Base-by-base conservation (phyloP, 1,140 invertebrate genomes). In the Thrips palmi region DNA sequence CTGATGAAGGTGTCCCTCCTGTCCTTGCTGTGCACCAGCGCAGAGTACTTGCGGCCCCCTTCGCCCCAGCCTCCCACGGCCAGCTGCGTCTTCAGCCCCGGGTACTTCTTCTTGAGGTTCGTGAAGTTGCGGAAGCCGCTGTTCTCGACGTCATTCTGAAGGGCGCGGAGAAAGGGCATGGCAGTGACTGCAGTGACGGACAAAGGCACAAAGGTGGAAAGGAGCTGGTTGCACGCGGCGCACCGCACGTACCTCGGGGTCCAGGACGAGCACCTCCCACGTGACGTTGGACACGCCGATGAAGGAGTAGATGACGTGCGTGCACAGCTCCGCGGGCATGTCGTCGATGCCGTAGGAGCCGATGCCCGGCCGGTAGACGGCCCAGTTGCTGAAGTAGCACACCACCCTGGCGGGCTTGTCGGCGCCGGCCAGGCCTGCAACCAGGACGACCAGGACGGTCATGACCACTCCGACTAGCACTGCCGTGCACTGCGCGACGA, bases 351-450 rank as follows among this genome's bases (percentile, higher is more conserved):
- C 73, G 49, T 88, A 89, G 24, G 70, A 72, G 3, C 82, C 83
- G 4, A 79, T 58, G 4, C 74, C 81, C 1, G 81, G 79, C 23
- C 84, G 63, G 56, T 87, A 81, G n/a, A 86, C 69, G 3, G 85
- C 85, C 86, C 85, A 91, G 50, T 86, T 87, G 51, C 79, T 85
- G 60, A 85, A 89, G 63, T 89, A 89, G 50, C 83, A 89, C 19
- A 82, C 77, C 33, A 84, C 67, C 52, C 76, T 67, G 8, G 43
- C 44, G 15, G 24, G 24, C n/a, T n/a, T n/a, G n/a, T n/a, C n/a
- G n/a, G n/a, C n/a, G n/a, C n/a, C n/a, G n/a, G n/a, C n/a, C n/a
- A n/a, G n/a, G n/a, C n/a, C n/a, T n/a, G n/a, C n/a, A n/a, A n/a
- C n/a, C n/a, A n/a, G n/a, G n/a, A n/a, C n/a, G n/a, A n/a, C n/a